phyloP scores from a whole-genome alignment of 2,888 invertebrate genomes.

The Acanthococcus lagerstroemiae region DNA sequence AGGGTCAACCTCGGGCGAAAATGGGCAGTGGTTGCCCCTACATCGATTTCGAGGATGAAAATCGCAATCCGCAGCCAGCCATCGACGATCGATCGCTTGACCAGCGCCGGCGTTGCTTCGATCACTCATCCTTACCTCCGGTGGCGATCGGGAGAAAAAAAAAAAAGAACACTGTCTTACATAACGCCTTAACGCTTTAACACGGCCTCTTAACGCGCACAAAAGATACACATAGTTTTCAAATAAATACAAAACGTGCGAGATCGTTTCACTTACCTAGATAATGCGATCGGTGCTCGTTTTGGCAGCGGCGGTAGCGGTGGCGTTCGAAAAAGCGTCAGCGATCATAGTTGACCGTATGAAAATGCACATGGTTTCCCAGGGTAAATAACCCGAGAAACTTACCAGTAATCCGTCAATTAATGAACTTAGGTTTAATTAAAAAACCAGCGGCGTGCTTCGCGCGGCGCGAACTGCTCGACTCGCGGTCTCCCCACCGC shows the following conservation, averaged over 20 bases:
- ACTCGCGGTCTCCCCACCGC: not conserved
- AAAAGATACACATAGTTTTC: too few relatives aligned
- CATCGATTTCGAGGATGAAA: too few relatives aligned
- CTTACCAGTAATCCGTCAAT: slow-evolving; percentile 10
- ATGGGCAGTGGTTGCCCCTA: too few relatives aligned
- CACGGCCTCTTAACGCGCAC: too few relatives aligned
- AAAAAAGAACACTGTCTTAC: too few relatives aligned
- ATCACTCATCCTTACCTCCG: too few relatives aligned
- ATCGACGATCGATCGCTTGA: too few relatives aligned
- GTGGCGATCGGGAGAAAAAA: too few relatives aligned
- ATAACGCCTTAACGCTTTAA: too few relatives aligned
- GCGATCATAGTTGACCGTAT: slow-evolving; percentile 9
- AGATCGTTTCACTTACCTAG: not conserved
- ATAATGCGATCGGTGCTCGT: not conserved
- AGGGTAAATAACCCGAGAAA: slow-evolving; percentile 27
- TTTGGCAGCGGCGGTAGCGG: not conserved
- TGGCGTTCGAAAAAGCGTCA: slow-evolving; percentile 6
- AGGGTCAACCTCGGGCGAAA: too few relatives aligned
- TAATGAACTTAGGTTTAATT: not conserved
- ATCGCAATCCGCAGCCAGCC: too few relatives aligned
- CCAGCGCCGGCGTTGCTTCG: too few relatives aligned
- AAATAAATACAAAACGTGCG: not conserved
- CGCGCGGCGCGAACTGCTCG: not conserved
- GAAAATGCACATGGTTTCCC: slow-evolving; percentile 22
- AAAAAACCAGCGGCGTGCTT: not conserved